A percentile compares a stretch with the other conserved stretches of the same genome.
phyloP scores from a whole-genome alignment of 2,113 vertebrate genomes.

The Galeopterus variegatus region DNA sequence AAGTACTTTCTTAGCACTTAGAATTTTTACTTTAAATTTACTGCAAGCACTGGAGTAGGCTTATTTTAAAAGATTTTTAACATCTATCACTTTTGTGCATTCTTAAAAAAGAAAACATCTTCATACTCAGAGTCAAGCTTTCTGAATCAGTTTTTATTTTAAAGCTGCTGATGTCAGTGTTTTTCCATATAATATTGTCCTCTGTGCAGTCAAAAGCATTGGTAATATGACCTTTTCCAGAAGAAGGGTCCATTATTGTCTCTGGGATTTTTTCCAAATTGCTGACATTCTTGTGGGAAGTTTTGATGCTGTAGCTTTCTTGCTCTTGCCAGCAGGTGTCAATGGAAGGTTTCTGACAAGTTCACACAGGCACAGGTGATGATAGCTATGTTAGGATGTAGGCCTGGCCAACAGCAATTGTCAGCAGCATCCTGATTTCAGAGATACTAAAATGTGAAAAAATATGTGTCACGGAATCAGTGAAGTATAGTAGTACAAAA shows the following conservation, averaged over 20 bases:
- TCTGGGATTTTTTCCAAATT: neutral
- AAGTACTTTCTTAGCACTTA: neutral
- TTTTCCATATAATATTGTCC: neutral
- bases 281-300: neutral
- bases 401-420: neutral
- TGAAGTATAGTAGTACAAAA: neutral
- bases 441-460: conserved; percentile 22
- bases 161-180: neutral
- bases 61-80: conserved; percentile 38
- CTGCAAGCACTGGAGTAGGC: neutral
- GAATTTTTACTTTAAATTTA: conserved; percentile 50
- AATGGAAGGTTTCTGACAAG: neutral
- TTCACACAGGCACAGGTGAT: neutral
- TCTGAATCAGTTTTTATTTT: conserved; percentile 8
- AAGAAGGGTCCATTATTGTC: neutral
- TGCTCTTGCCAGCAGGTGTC: neutral
- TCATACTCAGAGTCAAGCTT: neutral
- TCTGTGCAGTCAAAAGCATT: neutral
- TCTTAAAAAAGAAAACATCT: neutral
- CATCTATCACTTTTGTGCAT: neutral
- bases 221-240: neutral
- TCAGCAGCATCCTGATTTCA: neutral
- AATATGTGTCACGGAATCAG: neutral
- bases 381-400: neutral
- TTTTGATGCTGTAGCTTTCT: neutral